Conservation (phyloP, 2,797 vertebrate genomes). For the Rachycentron canadum region DNA sequence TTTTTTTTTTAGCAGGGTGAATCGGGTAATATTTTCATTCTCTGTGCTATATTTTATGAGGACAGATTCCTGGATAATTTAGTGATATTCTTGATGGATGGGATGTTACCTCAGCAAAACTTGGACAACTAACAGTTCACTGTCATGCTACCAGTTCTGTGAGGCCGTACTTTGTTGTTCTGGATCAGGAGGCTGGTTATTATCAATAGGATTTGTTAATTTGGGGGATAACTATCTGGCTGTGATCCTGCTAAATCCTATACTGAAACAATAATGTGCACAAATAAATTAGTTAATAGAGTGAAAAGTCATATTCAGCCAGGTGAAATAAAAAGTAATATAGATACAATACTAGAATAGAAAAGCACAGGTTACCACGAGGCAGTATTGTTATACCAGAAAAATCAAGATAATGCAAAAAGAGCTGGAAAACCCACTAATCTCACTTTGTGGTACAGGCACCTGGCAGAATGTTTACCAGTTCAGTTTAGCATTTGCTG, state of each 20-base stretch:
- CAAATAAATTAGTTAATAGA: neutral
- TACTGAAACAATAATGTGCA: neutral
- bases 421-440: neutral
- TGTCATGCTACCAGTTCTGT: neutral
- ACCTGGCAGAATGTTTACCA: neutral
- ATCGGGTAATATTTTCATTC: slow-evolving; percentile 10
- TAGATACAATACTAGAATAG: neutral
- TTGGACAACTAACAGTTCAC: neutral
- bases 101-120: neutral
- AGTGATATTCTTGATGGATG: neutral
- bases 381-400: too few species aligned
- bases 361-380: neutral
- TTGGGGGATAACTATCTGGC: too few species aligned
- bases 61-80: too few species aligned
- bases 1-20: slow-evolving; percentile 1
- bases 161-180: neutral
- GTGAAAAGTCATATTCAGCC: too few species aligned
- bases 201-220: neutral
- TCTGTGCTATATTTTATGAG: neutral
- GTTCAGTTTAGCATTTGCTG: neutral
- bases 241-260: too few species aligned
- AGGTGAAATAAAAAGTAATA: neutral
- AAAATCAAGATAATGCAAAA: neutral
- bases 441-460: neutral
- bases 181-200: neutral